Percentiles rank a stretch among this genome's conserved stretches.
Conservation (phyloP, 2,113 vertebrate genomes). For the Austrofundulus limnaeus region DNA sequence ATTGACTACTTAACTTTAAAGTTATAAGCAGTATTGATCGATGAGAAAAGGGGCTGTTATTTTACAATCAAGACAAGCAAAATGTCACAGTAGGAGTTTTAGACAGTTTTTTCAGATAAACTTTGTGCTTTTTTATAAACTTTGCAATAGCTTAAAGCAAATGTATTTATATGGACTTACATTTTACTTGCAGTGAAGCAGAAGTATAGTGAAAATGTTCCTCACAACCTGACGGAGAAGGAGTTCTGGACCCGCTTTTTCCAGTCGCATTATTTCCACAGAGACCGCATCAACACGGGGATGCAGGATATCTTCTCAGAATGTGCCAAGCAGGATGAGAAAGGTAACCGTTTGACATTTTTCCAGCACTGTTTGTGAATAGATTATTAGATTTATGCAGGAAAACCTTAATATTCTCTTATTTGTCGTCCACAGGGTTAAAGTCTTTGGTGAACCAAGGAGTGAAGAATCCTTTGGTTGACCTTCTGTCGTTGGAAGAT, state of each 20-base stretch:
- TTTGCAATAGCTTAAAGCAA: background rate
- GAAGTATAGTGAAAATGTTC: slow-evolving; percentile 97
- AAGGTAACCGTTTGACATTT: slow-evolving; percentile 77
- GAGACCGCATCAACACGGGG: slow-evolving; percentile 93
- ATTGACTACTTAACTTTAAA: background rate
- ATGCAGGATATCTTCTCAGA: slow-evolving; percentile 97
- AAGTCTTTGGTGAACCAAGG: slow-evolving; percentile 95
- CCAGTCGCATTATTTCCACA: slow-evolving; percentile 98
- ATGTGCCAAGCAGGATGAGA: slow-evolving; percentile 97
- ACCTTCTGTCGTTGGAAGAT: slow-evolving; percentile 92
- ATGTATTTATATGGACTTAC: slow-evolving; percentile 7
- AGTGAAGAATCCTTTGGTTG: slow-evolving; percentile 95
- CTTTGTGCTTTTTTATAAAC: background rate
- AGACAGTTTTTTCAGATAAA: no score
- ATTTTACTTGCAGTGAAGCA: slow-evolving; percentile 88
- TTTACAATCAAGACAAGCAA: no score
- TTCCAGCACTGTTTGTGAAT: background rate
- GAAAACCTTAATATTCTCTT: background rate
- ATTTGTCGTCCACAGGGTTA: slow-evolving; percentile 80
- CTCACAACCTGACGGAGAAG: slow-evolving; percentile 94
- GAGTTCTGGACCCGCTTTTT: slow-evolving; percentile 99
- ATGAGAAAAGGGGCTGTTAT: no score
- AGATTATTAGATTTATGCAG: background rate
- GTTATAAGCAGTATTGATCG: no score
- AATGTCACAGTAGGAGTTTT: no score